Base-by-base conservation (phyloP, 2,888 invertebrate species). In the Lycophotia porphyrea region DNA sequence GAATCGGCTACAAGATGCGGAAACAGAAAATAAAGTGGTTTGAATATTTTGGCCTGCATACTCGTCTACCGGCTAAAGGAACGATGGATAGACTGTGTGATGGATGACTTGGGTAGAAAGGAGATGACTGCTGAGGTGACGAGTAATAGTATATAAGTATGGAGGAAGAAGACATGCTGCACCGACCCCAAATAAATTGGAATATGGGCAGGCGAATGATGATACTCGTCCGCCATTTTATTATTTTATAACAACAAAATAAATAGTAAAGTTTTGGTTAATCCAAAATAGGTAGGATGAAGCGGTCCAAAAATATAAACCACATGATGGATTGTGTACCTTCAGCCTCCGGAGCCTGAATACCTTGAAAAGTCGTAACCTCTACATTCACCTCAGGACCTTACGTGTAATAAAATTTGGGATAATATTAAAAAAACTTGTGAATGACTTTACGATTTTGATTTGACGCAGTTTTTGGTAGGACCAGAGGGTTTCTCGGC, bases 301-400 rank as follows among this genome's bases (percentile, higher is more conserved):
- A 34, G 9, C 34, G 34, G 5, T 36, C 24, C 60, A 24, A 5
- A 27, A 61, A 31, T 58, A 31, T 21, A 60, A 60, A 60, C 36
- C 24, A 7, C 36, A 8, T n/a, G 36, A 61, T 39, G 36, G 15
- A 61, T 61, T 39, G 60, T 34, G 34, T 5, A 9, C 9, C 31
- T 58, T 58, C 58, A 58, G 31, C 9, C 60, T 60, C 60, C 63
- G 18, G 15, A 63, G 63, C 63, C n/a, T 63, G 63, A 63, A 39
- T 18, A 42, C 63, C 63, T 63, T 63, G 63, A 63, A 8, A 18
- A 18, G n/a, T 63, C 63, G 36, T 36, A 36, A 11, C 15, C 9
- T 39, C 39, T 63, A 63, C n/a, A 39, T 39, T 63, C 39, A 18
- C 36, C 39, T 39, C 18, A 63, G 39, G 4, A 39, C 63, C 39